A percentile compares a stretch with the other conserved stretches of the same genome.
These are phyloP conservation scores for Tenthredo distinguenda DNA, from an alignment of 2,888 invertebrate species.

Conservation along the genomic window DNA sequence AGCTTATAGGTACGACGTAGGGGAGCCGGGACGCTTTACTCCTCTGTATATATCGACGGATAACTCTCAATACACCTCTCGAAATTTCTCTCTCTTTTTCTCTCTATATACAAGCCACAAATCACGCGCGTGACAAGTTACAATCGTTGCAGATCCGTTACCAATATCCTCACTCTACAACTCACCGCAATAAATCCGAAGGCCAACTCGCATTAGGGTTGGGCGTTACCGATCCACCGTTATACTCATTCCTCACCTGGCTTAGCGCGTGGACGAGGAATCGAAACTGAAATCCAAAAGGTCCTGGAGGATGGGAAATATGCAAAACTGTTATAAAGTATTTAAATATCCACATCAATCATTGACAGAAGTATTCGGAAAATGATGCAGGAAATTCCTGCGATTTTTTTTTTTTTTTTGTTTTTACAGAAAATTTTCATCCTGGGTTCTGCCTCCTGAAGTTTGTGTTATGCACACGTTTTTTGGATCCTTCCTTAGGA, in stretches of 20 bases:
- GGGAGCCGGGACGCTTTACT: conserved; percentile 20
- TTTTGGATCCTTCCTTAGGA: background rate
- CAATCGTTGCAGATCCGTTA: conserved; percentile 45
- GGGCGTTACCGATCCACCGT: conserved; percentile 58
- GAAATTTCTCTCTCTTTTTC: background rate
- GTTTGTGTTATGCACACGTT: background rate
- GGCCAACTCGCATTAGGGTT: conserved; percentile 61
- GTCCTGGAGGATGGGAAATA: background rate
- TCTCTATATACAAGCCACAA: conserved; percentile 39
- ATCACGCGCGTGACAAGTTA: conserved; percentile 39
- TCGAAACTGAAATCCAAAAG: background rate
- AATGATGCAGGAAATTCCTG: background rate
- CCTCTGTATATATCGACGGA: conserved; percentile 25
- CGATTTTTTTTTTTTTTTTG: background rate
- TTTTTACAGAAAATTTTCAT: background rate
- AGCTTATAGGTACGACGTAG: conserved; percentile 5
- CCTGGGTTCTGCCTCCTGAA: background rate
- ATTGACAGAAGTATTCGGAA: background rate
- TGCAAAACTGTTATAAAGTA: background rate
- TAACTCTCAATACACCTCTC: conserved; percentile 39
- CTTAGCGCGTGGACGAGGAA: conserved; percentile 4
- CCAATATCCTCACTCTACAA: conserved; percentile 18
- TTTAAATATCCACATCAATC: background rate
- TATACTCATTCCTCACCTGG: conserved; percentile 48
- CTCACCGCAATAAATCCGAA: conserved; percentile 66